These are phyloP conservation scores for Nyctibius grandis DNA, from an alignment of 2,797 vertebrate genomes.

Conservation along the genomic window DNA sequence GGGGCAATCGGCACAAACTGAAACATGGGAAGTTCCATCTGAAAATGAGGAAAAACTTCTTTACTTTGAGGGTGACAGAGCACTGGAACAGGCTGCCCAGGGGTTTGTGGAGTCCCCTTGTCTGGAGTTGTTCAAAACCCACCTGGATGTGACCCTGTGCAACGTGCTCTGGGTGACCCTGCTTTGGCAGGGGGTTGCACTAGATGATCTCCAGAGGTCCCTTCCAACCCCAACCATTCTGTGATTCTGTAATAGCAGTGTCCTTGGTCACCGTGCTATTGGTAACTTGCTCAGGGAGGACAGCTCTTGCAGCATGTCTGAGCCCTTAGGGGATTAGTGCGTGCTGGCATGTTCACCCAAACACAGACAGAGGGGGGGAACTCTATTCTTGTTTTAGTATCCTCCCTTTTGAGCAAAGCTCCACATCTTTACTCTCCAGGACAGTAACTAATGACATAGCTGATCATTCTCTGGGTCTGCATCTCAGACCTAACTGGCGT, in stretches of 20 bases:
- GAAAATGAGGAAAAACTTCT: too few relatives aligned
- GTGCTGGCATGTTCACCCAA: neutral
- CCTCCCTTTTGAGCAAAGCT: neutral
- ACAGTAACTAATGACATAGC: neutral
- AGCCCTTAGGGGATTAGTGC: neutral
- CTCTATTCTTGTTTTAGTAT: neutral
- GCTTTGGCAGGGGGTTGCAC: too few relatives aligned
- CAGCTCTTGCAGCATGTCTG: neutral
- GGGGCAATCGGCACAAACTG: too few relatives aligned
- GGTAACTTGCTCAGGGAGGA: neutral
- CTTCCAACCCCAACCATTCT: too few relatives aligned
- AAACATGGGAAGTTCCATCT: too few relatives aligned
- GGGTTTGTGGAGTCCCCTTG: too few relatives aligned
- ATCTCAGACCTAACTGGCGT: neutral
- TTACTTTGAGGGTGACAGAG: too few relatives aligned
- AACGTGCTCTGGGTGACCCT: too few relatives aligned
- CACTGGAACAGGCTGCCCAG: too few relatives aligned
- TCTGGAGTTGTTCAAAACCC: too few relatives aligned
- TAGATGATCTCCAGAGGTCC: too few relatives aligned
- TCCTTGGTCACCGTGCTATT: rapidly evolving
- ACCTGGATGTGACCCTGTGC: too few relatives aligned
- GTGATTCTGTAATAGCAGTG: neutral
- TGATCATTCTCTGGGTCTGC: neutral
- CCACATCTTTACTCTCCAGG: neutral
- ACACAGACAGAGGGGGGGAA: neutral